Evolutionary conservation across 2,797 vertebrate species (phyloP).

Genomic region (Pangasius krempfi): DNA sequence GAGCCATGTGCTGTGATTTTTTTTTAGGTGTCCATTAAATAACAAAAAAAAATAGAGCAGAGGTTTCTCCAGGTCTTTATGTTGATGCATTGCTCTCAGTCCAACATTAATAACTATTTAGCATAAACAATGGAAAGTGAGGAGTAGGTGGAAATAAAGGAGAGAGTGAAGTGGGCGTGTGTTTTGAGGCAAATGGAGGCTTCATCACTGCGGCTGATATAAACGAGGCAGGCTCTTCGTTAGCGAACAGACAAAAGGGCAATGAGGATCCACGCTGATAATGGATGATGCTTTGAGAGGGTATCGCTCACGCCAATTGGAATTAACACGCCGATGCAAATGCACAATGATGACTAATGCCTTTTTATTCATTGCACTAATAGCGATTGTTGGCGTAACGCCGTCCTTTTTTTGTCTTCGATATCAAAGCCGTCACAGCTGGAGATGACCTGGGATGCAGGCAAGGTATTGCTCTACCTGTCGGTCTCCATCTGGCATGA

Average conservation of each 20-base stretch:
- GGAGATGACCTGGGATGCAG: neutral
- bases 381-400: conserved; percentile 37
- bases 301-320: conserved; percentile 50
- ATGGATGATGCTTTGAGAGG: conserved; percentile 58
- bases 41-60: neutral
- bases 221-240: conserved; percentile 53
- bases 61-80: neutral
- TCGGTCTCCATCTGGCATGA: conserved; percentile 39
- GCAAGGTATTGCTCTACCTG: neutral
- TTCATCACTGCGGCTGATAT: conserved; percentile 43
- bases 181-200: conserved; percentile 32
- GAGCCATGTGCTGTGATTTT: neutral
- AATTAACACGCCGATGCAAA: conserved; percentile 55
- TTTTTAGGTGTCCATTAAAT: conserved; percentile 4
- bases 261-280: conserved; percentile 51
- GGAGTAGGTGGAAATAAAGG: conserved; percentile 25
- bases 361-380: conserved; percentile 46
- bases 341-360: conserved; percentile 53
- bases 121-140: conserved; percentile 40
- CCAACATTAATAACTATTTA: conserved; percentile 41
- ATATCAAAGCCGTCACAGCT: conserved; percentile 40
- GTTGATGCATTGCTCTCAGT: conserved; percentile 23
- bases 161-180: conserved; percentile 41
- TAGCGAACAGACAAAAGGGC: conserved; percentile 53
- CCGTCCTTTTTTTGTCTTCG: conserved; percentile 18